Conservation (phyloP, 2,797 vertebrate species). For the Triplophysa yarkandensis region DNA sequence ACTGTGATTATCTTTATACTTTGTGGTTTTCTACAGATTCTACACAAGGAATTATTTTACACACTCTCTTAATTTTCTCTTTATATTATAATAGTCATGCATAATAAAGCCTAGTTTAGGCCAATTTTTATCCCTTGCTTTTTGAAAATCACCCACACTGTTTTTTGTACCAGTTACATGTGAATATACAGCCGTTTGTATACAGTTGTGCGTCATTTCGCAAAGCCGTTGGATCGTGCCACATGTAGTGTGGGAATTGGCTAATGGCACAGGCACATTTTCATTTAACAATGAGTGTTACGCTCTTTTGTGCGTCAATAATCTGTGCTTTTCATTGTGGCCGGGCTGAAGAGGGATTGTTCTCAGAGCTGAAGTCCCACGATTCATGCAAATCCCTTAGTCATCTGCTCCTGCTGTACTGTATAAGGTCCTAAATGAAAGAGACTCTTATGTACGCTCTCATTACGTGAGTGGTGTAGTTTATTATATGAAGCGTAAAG, state of each 20-base stretch:
- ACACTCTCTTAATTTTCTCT: neutral
- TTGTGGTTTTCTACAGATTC: neutral
- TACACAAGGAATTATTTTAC: neutral
- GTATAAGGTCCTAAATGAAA: conserved; percentile 17
- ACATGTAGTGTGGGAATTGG: conserved; percentile 29
- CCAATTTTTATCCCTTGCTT: neutral
- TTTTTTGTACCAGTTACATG: neutral
- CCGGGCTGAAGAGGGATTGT: conserved; percentile 8
- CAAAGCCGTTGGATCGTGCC: neutral
- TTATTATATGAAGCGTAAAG: neutral
- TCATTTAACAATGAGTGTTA: conserved; percentile 20
- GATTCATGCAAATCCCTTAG: conserved; percentile 23
- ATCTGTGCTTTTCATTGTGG: conserved; percentile 34
- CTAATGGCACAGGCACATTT: conserved; percentile 18
- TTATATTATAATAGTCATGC: neutral
- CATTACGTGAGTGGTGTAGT: conserved; percentile 12
- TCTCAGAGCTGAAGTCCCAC: conserved; percentile 11
- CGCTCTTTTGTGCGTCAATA: conserved; percentile 30
- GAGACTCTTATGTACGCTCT: neutral
- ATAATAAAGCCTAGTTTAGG: neutral
- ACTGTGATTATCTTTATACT: no score
- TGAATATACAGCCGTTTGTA: neutral
- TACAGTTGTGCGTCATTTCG: neutral
- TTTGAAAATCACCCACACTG: neutral
- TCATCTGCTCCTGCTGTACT: conserved; percentile 13